Conservation (phyloP, 2,113 vertebrate species). For the Camelus bactrianus region DNA sequence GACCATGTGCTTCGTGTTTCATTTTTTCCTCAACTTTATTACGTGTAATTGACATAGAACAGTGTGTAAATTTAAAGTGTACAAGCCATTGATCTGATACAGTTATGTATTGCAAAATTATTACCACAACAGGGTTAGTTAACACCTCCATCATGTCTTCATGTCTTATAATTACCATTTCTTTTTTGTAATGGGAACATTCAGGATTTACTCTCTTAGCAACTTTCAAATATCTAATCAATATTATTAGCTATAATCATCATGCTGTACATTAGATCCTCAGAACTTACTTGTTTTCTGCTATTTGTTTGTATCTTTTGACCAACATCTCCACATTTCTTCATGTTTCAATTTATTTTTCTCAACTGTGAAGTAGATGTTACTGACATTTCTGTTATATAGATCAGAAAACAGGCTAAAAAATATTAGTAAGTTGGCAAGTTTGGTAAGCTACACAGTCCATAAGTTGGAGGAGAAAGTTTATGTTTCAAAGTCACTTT, state of each 20-base stretch:
- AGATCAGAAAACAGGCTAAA: background rate
- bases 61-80: background rate
- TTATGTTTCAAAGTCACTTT: background rate
- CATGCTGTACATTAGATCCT: background rate
- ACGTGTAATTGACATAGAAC: background rate
- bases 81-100: background rate
- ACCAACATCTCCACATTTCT: background rate
- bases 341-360: background rate
- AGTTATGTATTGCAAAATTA: background rate
- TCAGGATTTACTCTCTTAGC: background rate
- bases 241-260: background rate
- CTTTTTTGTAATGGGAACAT: background rate
- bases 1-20: background rate
- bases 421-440: background rate
- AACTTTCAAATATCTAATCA: background rate
- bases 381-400: background rate
- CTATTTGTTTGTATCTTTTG: background rate
- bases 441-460: background rate
- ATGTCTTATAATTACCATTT: background rate
- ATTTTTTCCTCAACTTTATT: background rate
- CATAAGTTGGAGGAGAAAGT: background rate
- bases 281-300: background rate
- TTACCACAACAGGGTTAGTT: background rate
- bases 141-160: background rate
- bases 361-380: background rate